Evolutionary conservation across 2,888 invertebrate species (phyloP), one percentile per base, ranked within the genome.

Genomic region (Brassicogethes aeneus): DNA sequence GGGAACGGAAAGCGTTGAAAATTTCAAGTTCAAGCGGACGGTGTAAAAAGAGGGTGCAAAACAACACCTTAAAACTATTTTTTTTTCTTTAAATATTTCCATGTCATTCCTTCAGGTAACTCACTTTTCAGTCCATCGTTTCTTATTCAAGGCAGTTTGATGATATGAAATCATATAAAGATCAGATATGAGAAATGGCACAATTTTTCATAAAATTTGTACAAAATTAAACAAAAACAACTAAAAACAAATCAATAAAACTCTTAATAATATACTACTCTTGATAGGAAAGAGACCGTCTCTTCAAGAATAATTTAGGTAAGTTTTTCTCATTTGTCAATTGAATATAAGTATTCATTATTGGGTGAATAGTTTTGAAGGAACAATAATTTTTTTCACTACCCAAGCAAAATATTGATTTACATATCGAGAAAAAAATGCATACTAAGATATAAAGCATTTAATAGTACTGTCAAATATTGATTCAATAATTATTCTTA

Each of bases 91-190:
- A n/a, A n/a, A n/a, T n/a, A n/a, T n/a, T n/a, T n/a, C n/a, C 16
- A 36, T 43, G 43, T 40, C 40, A 36, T 40, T 42, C 44, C 40
- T 37, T 47, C 51, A 51, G 51, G 51, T 51, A 51, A 51, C 51
- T 51, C 41, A 45, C 51, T 44, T 39, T 42, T 51, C 51, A 51
- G 51, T 51, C 51, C 51, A 51, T 49, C 42, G 45, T 51, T 50
- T 31, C 45, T 36, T 17, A 34, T 38, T 47, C 42, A 44, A 51
- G 49, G 51, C 49, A 48, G 49, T 48, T 51, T 14, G 39, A 43
- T 47, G 51, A 51, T 51, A 51, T 51, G 51, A 49, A 50, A 45
- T 33, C 46, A 46, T 34, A 46, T 34, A 48, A 32, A 41, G 31
- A 33, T 47, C 36, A 33, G 46, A 49, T 49, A 49, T 49, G 49